Conservation (phyloP, 2,797 vertebrate species). For the Australoheros facetus region DNA sequence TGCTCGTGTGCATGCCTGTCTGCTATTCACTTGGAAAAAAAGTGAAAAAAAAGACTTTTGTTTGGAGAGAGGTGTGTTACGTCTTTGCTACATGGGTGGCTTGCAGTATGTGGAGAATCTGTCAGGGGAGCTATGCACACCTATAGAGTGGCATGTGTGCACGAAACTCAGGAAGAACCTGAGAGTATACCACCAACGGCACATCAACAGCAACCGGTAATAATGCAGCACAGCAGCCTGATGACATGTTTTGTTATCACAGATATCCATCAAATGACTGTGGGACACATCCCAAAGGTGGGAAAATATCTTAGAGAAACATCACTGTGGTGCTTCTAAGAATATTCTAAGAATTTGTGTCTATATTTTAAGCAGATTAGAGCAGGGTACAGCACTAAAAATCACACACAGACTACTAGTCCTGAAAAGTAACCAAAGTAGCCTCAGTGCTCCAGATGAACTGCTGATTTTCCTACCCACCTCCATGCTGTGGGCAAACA, state of each 20-base stretch:
- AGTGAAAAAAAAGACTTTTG: neutral
- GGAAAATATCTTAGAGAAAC: neutral
- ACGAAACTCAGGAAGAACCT: neutral
- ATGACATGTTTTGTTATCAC: conserved; percentile 5
- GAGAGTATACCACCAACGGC: neutral
- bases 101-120: conserved; percentile 50
- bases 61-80: conserved; percentile 22
- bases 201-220: neutral
- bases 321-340: neutral
- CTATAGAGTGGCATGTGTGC: conserved; percentile 18
- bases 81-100: conserved; percentile 3
- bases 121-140: neutral
- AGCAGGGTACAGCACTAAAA: neutral
- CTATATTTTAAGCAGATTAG: neutral
- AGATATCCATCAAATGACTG: neutral
- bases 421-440: conserved; percentile 4
- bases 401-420: neutral
- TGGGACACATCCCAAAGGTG: neutral
- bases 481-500: conserved; percentile 38
- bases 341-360: neutral
- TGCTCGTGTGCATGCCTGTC: conserved; percentile 8
- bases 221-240: neutral
- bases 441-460: neutral
- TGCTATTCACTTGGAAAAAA: neutral
- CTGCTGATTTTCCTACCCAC: conserved; percentile 15